phyloP scores from a whole-genome alignment of 2,888 invertebrate genomes.

The Lycaena phlaeas region DNA sequence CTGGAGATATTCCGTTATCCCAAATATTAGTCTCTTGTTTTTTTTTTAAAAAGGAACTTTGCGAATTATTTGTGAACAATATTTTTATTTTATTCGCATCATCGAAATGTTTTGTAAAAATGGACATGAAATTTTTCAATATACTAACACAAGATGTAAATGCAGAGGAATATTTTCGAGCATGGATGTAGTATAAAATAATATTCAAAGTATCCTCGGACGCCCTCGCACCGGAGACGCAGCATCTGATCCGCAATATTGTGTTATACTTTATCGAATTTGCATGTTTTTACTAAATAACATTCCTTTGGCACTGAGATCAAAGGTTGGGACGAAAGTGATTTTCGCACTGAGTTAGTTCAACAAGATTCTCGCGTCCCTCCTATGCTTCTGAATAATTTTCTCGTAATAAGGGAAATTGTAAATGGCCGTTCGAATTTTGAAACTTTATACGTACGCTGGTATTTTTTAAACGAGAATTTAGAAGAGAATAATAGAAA shows the following conservation, averaged over 20 bases:
- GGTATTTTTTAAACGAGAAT: too few species aligned
- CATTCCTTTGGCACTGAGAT: constrained; percentile 71
- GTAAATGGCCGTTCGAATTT: constrained; percentile 57
- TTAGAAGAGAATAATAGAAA: too few species aligned
- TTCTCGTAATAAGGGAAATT: constrained; percentile 65
- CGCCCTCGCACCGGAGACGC: constrained; percentile 35
- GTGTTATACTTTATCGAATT: constrained; percentile 73
- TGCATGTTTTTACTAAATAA: constrained; percentile 74
- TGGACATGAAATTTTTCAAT: constrained; percentile 5
- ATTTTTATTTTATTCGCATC: too few species aligned
- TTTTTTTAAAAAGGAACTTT: too few species aligned
- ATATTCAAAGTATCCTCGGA: constrained; percentile 41
- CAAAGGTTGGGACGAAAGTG: constrained; percentile 68
- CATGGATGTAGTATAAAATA: constrained; percentile 27
- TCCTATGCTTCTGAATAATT: constrained; percentile 62
- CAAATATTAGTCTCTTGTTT: too few species aligned
- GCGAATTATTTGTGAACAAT: too few species aligned
- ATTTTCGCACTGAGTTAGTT: constrained; percentile 71
- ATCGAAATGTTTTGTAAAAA: too few species aligned
- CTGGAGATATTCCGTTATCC: too few species aligned
- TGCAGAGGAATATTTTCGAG: constrained; percentile 7
- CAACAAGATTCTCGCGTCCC: constrained; percentile 65
- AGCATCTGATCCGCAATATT: constrained; percentile 59
- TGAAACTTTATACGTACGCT: constrained; percentile 36
- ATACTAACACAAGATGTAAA: constrained; percentile 2